Percentiles rank a stretch among this genome's conserved stretches.
phyloP scores from a whole-genome alignment of 2,113 vertebrate genomes.

The Brienomyrus brachyistius region DNA sequence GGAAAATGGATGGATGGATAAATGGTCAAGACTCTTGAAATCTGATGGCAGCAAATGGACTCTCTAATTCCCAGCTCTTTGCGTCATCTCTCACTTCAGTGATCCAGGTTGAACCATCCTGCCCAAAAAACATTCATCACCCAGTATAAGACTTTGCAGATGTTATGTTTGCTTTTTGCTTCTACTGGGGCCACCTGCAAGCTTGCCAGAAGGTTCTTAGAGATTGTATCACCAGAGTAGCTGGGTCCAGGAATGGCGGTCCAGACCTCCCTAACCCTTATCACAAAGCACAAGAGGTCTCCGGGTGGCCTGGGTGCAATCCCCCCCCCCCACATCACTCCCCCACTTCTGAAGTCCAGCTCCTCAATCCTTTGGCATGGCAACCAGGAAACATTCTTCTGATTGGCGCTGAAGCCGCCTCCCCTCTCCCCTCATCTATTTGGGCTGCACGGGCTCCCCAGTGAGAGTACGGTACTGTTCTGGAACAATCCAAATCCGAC shows the following conservation, averaged over 20 bases:
- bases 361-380: neutral
- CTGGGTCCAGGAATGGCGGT: slow-evolving; percentile 31
- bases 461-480: neutral
- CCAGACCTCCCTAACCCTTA: slow-evolving; percentile 40
- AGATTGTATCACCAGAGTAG: slow-evolving; percentile 4
- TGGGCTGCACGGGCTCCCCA: neutral
- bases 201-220: slow-evolving; percentile 15
- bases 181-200: neutral
- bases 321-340: slow-evolving; percentile 23
- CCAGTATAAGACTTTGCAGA: neutral
- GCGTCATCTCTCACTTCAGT: neutral
- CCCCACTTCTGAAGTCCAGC: slow-evolving; percentile 30
- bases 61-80: neutral
- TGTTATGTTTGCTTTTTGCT: neutral
- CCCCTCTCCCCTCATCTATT: neutral
- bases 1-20: neutral
- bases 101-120: neutral
- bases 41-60: neutral
- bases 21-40: neutral
- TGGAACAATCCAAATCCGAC: neutral
- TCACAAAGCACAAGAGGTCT: slow-evolving; percentile 53
- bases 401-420: slow-evolving; percentile 26
- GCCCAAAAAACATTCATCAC: neutral
- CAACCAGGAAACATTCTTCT: slow-evolving; percentile 25
- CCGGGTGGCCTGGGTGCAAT: slow-evolving; percentile 40